These are phyloP conservation scores for Ormyrus nitidulus DNA, from an alignment of 2,888 invertebrate species.

Conservation along the genomic window DNA sequence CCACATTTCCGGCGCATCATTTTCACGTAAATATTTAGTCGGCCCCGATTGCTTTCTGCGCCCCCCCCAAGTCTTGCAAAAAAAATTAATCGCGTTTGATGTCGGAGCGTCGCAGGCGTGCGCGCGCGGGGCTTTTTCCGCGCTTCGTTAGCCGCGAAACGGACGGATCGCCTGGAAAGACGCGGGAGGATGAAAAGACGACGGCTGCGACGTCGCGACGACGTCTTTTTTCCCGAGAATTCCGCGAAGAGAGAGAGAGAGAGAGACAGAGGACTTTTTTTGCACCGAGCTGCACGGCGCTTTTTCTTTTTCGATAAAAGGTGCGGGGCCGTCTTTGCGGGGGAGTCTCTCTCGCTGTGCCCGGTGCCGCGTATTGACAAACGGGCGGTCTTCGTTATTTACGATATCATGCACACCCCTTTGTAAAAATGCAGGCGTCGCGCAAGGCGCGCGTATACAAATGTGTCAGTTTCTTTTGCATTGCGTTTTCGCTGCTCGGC, in stretches of 20 bases:
- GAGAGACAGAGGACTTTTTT: background rate
- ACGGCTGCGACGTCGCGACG: too few species aligned
- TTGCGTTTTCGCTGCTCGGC: too few species aligned
- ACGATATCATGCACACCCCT: too few species aligned
- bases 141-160: conserved; percentile 16
- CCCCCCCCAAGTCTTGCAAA: background rate
- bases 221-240: background rate
- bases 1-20: background rate
- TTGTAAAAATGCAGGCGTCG: too few species aligned
- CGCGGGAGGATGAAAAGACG: background rate
- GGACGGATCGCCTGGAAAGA: background rate
- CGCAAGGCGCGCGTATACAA: too few species aligned
- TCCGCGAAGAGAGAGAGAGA: background rate
- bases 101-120: background rate
- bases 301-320: too few species aligned
- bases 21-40: conserved; percentile 18
- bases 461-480: too few species aligned
- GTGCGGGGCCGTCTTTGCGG: too few species aligned
- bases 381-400: too few species aligned
- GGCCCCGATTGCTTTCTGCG: background rate
- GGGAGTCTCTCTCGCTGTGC: too few species aligned
- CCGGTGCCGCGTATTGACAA: too few species aligned
- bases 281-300: too few species aligned
- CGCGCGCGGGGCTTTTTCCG: background rate
- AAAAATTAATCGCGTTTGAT: background rate